Base-by-base conservation (phyloP, 2,888 invertebrate genomes). In the Meiosimyza platycephala region DNA sequence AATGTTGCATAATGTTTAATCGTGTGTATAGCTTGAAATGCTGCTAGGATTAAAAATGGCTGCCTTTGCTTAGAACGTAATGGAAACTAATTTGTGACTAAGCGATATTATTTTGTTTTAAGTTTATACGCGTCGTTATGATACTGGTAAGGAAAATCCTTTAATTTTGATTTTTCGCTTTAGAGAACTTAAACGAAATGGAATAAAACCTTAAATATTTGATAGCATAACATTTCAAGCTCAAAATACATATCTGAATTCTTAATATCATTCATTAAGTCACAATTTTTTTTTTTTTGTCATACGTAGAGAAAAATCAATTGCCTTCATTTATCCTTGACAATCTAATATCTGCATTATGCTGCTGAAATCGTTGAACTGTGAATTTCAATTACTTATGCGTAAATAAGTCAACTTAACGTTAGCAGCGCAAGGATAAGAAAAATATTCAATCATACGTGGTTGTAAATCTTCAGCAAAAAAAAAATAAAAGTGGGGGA, bases 1-100 rank as follows among this genome's bases (percentile, higher is more conserved):
- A 64, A 64, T 64, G 64, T 50, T 22, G 50, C 51, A 28, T 22
- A 15, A 12, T 64, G 64, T 64, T 64, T 50, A 64, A 64, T 64
- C 22, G 51, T 22, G 50, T 64, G 64, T 64, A 22, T 62, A 57
- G 57, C 15, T 22, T 15, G 22, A 22, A 57, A 12, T 57, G 57
- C 33, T 62, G 60, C 40, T 9, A 40, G 40, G 40, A 40, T 40
- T 40, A 40, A 40, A 40, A 9, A 7, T 40, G 5, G 40, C 6
- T 9, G 5, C 9, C 40, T 40, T 40, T 28, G 28, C 28, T 28
- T 28, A 2, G 9, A 40, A 40, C 40, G 40, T 9, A 40, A 40
- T 6, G 40, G 40, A 40, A 9, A 9, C 40, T 40, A 40, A 40
- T 40, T 40, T 9, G 9, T 7, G 9, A 9, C 9, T 40, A 6